A percentile compares a stretch with the other conserved stretches of the same genome.
phyloP scores from a whole-genome alignment of 1,140 invertebrate species.

The Mamestra configurata region DNA sequence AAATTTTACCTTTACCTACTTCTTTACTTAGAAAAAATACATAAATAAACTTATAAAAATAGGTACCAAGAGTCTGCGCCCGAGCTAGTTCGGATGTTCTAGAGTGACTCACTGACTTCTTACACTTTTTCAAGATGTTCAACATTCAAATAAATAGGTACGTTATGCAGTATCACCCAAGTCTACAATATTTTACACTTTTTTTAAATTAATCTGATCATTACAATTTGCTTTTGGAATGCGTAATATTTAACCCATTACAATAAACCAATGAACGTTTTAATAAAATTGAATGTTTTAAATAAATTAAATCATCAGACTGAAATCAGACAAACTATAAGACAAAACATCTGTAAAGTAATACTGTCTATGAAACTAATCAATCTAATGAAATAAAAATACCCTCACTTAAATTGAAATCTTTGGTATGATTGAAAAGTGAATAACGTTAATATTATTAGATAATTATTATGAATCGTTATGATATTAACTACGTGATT shows the following conservation, averaged over 20 bases:
- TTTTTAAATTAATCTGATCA: neutral
- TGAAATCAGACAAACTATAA: neutral
- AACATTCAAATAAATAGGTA: neutral
- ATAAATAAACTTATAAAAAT: slow-evolving; percentile 15
- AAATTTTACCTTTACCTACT: slow-evolving; percentile 2
- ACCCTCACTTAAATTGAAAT: slow-evolving; percentile 73
- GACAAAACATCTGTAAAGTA: slow-evolving; percentile 17
- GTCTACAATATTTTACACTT: neutral
- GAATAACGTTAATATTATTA: slow-evolving; percentile 61
- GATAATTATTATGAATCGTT: slow-evolving; percentile 45
- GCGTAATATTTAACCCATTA: neutral
- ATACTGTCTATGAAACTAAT: slow-evolving; percentile 47
- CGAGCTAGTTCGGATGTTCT: neutral
- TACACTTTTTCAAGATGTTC: too few relatives aligned
- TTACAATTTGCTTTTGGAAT: neutral
- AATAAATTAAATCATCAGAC: neutral
- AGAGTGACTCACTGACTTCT: neutral
- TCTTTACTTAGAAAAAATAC: neutral
- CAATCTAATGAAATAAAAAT: slow-evolving; percentile 57
- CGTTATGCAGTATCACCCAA: neutral
- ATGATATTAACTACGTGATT: slow-evolving; percentile 33
- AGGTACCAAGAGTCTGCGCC: neutral
- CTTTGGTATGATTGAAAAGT: slow-evolving; percentile 82
- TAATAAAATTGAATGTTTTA: slow-evolving; percentile 4
- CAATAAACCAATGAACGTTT: neutral